Evolutionary conservation across 2,888 invertebrate genomes (phyloP).

Genomic region (Morinoia aosen): DNA sequence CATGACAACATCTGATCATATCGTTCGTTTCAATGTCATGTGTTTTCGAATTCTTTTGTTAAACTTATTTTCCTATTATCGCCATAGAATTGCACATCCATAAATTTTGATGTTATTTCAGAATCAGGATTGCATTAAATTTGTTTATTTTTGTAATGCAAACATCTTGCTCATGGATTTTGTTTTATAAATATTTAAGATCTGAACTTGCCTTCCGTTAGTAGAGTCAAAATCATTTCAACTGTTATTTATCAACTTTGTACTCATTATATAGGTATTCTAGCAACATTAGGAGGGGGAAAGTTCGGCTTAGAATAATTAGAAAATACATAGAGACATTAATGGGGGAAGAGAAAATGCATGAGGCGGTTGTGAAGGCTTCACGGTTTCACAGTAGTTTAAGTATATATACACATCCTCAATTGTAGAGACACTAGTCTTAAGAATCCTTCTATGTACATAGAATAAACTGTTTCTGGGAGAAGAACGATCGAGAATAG

Average conservation of each 20-base stretch:
- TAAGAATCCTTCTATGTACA: background rate
- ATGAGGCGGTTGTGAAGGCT: background rate
- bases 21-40: too few species aligned
- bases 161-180: background rate
- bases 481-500: background rate
- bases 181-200: background rate
- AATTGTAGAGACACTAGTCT: background rate
- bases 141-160: too few species aligned
- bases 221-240: background rate
- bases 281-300: background rate
- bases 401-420: background rate
- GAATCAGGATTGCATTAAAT: too few species aligned
- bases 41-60: too few species aligned
- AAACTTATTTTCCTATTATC: too few species aligned
- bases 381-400: background rate
- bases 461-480: background rate
- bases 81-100: too few species aligned
- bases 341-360: background rate
- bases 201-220: background rate
- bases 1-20: too few species aligned
- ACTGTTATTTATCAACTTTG: background rate
- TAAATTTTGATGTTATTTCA: too few species aligned
- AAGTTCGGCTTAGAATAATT: background rate
- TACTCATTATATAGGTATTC: background rate
- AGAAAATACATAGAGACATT: background rate